phyloP scores from a whole-genome alignment of 2,888 invertebrate genomes.

The Brachypalpus laphriformis region DNA sequence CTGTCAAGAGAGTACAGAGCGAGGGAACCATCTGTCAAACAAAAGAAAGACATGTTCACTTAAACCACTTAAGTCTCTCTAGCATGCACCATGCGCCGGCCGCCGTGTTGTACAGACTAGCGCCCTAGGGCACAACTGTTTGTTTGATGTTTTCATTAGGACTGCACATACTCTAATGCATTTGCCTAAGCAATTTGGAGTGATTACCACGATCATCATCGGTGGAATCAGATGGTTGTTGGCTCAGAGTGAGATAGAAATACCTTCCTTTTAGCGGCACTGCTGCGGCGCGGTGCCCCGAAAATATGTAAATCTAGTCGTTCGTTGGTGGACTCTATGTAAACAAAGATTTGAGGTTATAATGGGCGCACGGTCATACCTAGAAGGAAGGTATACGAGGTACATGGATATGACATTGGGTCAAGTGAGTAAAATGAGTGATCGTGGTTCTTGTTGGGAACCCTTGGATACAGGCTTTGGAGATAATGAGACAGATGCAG shows the following conservation, averaged over 20 bases:
- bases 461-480: not conserved
- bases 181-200: conserved; percentile 61
- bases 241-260: not conserved
- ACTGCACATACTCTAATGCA: conserved; percentile 58
- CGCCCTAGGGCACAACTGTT: conserved; percentile 52
- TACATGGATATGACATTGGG: conserved; percentile 3
- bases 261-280: not conserved
- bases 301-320: conserved; percentile 21
- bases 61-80: conserved; percentile 43
- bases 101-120: not conserved
- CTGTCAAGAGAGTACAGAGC: not conserved
- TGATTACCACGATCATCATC: conserved; percentile 52
- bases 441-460: not conserved
- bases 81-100: conserved; percentile 6
- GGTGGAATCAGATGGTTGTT: not conserved
- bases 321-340: not conserved
- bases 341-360: conserved; percentile 4
- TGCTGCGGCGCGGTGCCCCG: not conserved
- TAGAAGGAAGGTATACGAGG: not conserved
- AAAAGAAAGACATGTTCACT: conserved; percentile 51
- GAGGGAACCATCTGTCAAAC: conserved; percentile 47
- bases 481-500: conserved; percentile 25
- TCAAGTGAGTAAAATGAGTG: conserved; percentile 15
- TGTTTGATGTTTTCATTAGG: conserved; percentile 65
- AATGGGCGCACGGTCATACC: not conserved